Evolutionary conservation across 2,797 vertebrate genomes (phyloP).

Genomic region (Crocodylus rhombifer): DNA sequence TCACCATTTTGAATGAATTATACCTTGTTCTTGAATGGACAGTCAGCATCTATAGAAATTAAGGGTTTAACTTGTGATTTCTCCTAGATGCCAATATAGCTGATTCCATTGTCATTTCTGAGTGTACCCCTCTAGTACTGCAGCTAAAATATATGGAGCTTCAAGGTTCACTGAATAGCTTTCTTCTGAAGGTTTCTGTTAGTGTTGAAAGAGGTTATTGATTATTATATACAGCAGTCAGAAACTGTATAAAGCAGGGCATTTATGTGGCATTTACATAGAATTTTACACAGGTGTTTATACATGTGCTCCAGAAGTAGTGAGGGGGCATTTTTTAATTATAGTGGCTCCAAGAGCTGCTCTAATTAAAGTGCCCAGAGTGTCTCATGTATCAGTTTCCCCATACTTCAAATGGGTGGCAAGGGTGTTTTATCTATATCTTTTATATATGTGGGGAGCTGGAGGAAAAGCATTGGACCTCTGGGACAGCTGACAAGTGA

Average conservation of each 20-base stretch:
- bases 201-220: not conserved
- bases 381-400: no score
- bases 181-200: not conserved
- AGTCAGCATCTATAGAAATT: not conserved
- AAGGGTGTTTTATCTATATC: no score
- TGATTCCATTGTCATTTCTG: not conserved
- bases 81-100: not conserved
- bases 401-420: no score
- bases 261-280: no score
- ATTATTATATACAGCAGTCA: not conserved
- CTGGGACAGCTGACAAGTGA: no score
- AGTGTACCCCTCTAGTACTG: not conserved
- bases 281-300: no score
- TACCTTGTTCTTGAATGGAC: not conserved
- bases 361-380: no score
- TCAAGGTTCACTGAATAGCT: not conserved
- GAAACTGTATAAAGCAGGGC: not conserved
- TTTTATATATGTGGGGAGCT: no score
- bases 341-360: no score
- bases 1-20: not conserved
- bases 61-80: not conserved
- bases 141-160: not conserved
- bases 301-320: no score
- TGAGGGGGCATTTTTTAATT: no score
- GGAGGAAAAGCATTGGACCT: no score